phyloP scores from a whole-genome alignment of 2,113 vertebrate genomes.

The Gobio gobio region DNA sequence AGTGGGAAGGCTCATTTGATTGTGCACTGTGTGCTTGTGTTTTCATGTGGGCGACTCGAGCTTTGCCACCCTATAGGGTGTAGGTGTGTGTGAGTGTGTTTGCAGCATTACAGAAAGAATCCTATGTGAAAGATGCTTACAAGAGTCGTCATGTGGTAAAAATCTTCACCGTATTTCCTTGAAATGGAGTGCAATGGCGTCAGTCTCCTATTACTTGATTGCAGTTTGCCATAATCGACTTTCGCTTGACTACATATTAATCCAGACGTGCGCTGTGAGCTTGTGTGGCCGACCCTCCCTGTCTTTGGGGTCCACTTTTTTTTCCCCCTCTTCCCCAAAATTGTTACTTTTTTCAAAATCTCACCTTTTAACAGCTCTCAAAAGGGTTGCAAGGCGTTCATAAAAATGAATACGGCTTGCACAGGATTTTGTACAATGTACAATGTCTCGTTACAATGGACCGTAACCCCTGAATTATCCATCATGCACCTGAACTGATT shows the following conservation, averaged over 20 bases:
- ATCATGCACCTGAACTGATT: conserved; percentile 32
- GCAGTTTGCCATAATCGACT: conserved; percentile 5
- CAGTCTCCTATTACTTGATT: conserved; percentile 25
- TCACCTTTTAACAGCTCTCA: background rate
- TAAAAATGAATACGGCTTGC: background rate
- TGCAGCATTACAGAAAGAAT: background rate
- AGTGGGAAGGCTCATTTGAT: conserved; percentile 21
- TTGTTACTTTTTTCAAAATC: background rate
- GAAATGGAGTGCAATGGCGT: conserved; percentile 6
- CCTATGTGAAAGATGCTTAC: background rate
- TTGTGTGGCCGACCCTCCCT: conserved; percentile 10
- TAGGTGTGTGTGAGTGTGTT: background rate
- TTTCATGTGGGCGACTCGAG: background rate
- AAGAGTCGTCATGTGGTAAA: background rate
- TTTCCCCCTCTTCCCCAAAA: background rate
- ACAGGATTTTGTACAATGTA: conserved; percentile 22
- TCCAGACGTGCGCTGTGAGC: background rate
- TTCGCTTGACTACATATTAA: conserved; percentile 4
- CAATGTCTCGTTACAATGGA: background rate
- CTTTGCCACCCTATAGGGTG: background rate
- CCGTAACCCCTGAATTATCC: background rate
- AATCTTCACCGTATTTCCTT: background rate
- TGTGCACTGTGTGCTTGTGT: conserved; percentile 10
- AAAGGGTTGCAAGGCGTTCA: background rate
- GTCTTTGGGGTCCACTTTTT: conserved; percentile 24